These are phyloP conservation scores for Diadegma fenestrale DNA, from an alignment of 2,888 invertebrate species.

Conservation along the genomic window DNA sequence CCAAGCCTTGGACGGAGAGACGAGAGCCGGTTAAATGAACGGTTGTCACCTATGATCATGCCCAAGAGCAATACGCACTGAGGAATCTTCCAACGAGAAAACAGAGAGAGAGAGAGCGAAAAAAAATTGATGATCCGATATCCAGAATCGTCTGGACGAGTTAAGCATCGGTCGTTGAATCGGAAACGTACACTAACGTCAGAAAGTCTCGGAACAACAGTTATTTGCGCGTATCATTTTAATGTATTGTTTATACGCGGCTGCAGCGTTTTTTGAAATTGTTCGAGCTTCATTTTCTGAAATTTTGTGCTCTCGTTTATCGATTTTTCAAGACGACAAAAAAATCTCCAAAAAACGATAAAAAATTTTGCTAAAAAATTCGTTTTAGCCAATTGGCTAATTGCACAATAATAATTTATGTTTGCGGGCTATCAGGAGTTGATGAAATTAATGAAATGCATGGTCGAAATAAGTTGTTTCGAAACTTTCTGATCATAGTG, in stretches of 20 bases:
- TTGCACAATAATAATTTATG: background rate
- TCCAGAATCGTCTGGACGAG: constrained; percentile 57
- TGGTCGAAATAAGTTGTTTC: background rate
- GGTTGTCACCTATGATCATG: constrained; percentile 57
- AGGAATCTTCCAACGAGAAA: constrained; percentile 7
- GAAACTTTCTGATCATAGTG: background rate
- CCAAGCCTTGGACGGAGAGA: background rate
- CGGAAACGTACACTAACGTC: background rate
- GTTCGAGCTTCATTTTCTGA: too few species aligned
- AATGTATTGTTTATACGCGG: background rate
- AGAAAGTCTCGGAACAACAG: background rate
- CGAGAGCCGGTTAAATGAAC: constrained; percentile 51
- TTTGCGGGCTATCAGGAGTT: background rate
- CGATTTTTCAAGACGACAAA: too few species aligned
- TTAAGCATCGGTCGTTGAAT: constrained; percentile 45
- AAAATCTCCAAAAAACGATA: too few species aligned
- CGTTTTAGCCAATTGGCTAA: too few species aligned
- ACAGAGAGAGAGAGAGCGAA: constrained; percentile 5
- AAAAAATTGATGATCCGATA: constrained; percentile 42
- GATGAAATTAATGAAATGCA: background rate
- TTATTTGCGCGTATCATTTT: background rate
- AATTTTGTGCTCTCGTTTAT: too few species aligned
- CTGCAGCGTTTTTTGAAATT: too few species aligned
- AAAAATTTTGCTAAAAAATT: too few species aligned
- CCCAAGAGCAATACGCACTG: constrained; percentile 36